Conservation (phyloP, 2,888 invertebrate species). For the Pseudococcus viburni region DNA sequence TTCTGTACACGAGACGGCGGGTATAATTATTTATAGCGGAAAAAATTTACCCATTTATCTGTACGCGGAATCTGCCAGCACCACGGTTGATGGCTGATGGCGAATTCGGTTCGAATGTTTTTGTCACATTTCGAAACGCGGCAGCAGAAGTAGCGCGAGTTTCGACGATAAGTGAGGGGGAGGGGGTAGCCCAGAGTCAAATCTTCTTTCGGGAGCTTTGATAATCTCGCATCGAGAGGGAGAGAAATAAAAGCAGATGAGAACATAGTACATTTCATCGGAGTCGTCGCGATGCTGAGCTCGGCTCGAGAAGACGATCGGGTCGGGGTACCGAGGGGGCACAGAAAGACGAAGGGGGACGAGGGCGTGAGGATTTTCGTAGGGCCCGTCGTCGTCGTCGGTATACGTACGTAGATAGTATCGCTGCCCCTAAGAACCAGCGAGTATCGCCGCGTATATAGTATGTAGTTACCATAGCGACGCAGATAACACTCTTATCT, state of each 20-base stretch:
- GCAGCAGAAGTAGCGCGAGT: not conserved
- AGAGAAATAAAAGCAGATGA: not conserved
- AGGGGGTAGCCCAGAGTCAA: not conserved
- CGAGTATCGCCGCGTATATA: not conserved
- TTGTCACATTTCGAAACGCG: conserved; percentile 57
- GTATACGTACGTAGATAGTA: not conserved
- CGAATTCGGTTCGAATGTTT: conserved; percentile 23
- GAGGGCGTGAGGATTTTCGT: conserved; percentile 58
- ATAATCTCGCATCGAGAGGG: conserved; percentile 3
- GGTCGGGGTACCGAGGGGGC: not conserved
- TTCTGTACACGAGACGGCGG: not conserved
- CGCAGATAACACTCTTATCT: conserved; percentile 67
- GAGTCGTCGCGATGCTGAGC: not conserved
- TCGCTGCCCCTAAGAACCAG: too few species aligned
- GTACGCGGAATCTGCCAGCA: not conserved
- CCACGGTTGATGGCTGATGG: not conserved
- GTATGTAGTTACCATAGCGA: conserved; percentile 61
- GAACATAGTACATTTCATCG: conserved; percentile 1
- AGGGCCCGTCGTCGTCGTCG: conserved; percentile 23
- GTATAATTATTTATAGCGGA: conserved; percentile 20
- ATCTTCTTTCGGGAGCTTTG: conserved; percentile 41
- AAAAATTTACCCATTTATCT: conserved; percentile 1
- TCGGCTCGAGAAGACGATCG: conserved; percentile 4
- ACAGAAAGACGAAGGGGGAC: not conserved
- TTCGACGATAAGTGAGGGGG: not conserved